phyloP scores from a whole-genome alignment of 2,797 vertebrate genomes.

The Siniperca undulata region DNA sequence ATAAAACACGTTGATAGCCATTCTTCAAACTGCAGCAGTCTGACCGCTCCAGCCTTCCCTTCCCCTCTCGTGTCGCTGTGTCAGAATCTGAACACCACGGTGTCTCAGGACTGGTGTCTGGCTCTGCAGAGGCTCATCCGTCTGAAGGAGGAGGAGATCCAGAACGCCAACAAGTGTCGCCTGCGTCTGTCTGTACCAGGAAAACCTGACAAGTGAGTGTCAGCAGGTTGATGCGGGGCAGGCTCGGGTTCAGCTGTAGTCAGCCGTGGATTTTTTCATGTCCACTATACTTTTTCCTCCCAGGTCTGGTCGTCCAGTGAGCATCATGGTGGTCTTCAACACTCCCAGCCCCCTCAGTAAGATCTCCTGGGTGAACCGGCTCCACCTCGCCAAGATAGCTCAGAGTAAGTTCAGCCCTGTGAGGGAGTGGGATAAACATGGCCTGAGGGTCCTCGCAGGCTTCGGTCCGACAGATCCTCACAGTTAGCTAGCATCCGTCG shows the following conservation, averaged over 20 bases:
- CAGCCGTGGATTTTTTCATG: background rate
- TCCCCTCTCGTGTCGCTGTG: background rate
- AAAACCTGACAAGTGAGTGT: conserved; percentile 91
- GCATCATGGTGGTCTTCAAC: conserved; percentile 94
- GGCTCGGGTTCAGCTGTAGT: background rate
- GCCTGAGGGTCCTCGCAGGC: too few relatives aligned
- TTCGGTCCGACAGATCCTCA: background rate
- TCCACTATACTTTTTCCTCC: background rate
- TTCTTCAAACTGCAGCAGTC: too few relatives aligned
- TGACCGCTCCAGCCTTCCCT: background rate
- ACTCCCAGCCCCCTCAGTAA: conserved; percentile 93
- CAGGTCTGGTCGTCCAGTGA: conserved; percentile 93
- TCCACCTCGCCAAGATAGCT: conserved; percentile 92
- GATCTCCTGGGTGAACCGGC: conserved; percentile 94
- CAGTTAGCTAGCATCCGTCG: background rate
- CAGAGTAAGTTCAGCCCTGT: conserved; percentile 86
- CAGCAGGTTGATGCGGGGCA: background rate
- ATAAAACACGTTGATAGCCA: too few relatives aligned
- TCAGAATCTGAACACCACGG: conserved; percentile 93
- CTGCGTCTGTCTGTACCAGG: conserved; percentile 91
- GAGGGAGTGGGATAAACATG: background rate
- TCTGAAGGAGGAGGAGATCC: conserved; percentile 94
- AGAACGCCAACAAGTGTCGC: conserved; percentile 93
- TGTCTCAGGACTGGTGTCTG: conserved; percentile 94
- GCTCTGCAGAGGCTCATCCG: conserved; percentile 92